Evolutionary conservation across 2,797 vertebrate genomes (phyloP), one percentile per base, ranked within the genome.

Genomic region (Cyclopterus lumpus): DNA sequence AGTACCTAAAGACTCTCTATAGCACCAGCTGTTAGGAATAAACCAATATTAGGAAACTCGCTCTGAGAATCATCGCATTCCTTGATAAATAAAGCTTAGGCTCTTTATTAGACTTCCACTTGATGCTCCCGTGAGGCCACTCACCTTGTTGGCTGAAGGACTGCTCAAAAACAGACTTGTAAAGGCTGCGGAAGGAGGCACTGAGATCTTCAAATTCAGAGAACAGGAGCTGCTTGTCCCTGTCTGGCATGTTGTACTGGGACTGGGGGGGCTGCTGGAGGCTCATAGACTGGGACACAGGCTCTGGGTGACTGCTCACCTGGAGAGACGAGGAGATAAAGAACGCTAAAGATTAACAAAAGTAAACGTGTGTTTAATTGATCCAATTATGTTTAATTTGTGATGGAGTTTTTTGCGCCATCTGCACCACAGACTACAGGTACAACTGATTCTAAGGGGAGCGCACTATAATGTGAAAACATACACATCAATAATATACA

Each of bases 191-290:
- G 92, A 97, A 97, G 87, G 97, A 97, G 95, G 96, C 96, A 96
- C 97, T 97, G 93, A 97, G 97, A 97, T 97, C 96, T 95, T 97
- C 97, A 88, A 97, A 97, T 91, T 97, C 96, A 73, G 96, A 96
- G 92, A 97, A 97, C 83, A 96, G 95, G 86, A 95, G 94, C 89
- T 95, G 95, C 89, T 97, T 97, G 90, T 97, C 96, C 82, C 96
- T 90, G 87, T 97, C 97, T 58, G 96, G 95, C 93, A 97, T 95
- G 92, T 83, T 97, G 93, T 97, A 97, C 90, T 97, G 97, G 83
- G 95, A 94, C 90, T 95, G 95, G 2, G 93, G 93, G 26, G 94
- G 90, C 81, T 94, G 95, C 86, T 96, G 96, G 83, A 96, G 93
- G 83, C 92, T 94, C 95, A 97, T 93, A 51, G 96, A 89, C 88